These are phyloP conservation scores for Taphrorychus bicolor DNA, from an alignment of 2,888 invertebrate species.

Conservation along the genomic window DNA sequence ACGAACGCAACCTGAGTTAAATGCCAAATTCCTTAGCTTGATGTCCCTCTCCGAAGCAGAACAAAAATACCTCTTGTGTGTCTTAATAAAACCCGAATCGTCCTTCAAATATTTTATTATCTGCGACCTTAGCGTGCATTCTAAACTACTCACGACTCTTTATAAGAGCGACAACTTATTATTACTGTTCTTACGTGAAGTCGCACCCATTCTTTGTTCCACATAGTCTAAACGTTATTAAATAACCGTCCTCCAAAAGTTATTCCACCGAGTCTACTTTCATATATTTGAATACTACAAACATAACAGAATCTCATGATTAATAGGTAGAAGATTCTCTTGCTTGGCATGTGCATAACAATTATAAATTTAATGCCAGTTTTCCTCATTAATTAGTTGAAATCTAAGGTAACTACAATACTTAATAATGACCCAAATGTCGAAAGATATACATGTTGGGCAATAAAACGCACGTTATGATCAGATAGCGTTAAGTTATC, in stretches of 20 bases:
- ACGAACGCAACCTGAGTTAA: no score
- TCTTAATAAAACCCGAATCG: no score
- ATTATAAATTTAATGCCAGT: background rate
- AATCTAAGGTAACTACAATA: slow-evolving; percentile 14
- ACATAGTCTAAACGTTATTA: background rate
- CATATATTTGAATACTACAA: background rate
- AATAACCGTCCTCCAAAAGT: background rate
- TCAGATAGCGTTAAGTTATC: slow-evolving; percentile 22
- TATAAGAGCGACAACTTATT: background rate
- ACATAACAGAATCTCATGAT: background rate
- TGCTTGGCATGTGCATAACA: background rate
- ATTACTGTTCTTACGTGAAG: background rate
- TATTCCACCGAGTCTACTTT: background rate
- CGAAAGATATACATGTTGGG: slow-evolving; percentile 10
- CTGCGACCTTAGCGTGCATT: background rate
- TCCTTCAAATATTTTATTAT: background rate
- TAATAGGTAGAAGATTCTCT: background rate
- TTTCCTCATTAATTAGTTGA: background rate
- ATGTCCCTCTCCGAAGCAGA: no score
- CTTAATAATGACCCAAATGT: slow-evolving; percentile 32
- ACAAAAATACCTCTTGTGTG: no score
- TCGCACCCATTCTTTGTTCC: background rate
- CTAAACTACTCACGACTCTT: background rate
- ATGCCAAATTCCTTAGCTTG: no score
- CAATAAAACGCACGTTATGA: slow-evolving; percentile 7